A percentile compares a stretch with the other conserved stretches of the same genome.
These are phyloP conservation scores for Brachionus sp. DNA, from an alignment of 1,140 invertebrate species.

Conservation along the genomic window DNA sequence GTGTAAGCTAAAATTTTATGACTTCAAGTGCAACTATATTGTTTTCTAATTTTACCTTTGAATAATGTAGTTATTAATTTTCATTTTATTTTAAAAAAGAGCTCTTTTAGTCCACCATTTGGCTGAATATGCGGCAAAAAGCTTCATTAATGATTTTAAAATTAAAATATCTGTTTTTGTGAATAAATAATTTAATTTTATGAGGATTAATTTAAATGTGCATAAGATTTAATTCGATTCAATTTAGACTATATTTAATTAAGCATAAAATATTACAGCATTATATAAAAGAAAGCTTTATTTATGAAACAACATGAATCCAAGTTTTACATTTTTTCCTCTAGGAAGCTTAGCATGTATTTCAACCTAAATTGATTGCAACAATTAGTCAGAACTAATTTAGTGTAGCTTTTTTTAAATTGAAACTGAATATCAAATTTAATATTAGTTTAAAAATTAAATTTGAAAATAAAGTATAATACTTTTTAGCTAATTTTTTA, in stretches of 20 bases:
- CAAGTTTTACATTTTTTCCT: background rate
- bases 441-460: constrained; percentile 2
- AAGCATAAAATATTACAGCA: constrained; percentile 1
- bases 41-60: background rate
- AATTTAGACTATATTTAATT: background rate
- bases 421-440: constrained; percentile 7
- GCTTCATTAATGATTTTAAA: background rate
- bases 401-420: background rate
- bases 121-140: background rate
- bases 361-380: background rate
- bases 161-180: background rate
- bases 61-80: background rate
- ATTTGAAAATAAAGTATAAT: background rate
- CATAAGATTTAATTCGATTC: background rate
- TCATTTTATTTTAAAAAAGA: background rate
- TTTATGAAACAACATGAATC: background rate
- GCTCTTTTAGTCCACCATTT: background rate
- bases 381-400: background rate
- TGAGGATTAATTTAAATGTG: background rate
- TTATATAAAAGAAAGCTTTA: background rate
- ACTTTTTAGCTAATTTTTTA: background rate
- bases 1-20: background rate
- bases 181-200: background rate
- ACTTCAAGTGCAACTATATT: background rate
- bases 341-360: background rate